These are phyloP conservation scores for Globodera rostochiensis DNA, from an alignment of 1,140 invertebrate species.

Conservation along the genomic window DNA sequence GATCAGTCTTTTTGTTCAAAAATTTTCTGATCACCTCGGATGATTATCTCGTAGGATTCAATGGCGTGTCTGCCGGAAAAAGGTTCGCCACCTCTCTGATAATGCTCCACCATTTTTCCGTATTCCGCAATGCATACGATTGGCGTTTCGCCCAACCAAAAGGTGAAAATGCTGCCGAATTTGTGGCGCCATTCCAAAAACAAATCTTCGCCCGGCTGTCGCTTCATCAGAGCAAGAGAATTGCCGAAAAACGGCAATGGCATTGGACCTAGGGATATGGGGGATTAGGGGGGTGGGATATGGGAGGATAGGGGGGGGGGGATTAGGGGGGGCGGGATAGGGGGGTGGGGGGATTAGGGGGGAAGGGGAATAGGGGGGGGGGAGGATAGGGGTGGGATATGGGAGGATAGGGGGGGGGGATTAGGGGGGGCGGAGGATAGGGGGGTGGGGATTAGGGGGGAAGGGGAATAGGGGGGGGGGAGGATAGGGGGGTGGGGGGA, in stretches of 20 bases:
- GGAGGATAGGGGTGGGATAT: too few species aligned
- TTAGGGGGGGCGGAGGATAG: too few species aligned
- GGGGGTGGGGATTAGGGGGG: too few species aligned
- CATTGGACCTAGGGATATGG: conserved; percentile 2
- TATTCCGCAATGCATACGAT: conserved; percentile 40
- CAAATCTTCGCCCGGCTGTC: conserved; percentile 37
- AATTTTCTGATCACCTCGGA: neutral
- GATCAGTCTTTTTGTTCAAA: conserved; percentile 2
- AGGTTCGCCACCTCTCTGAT: conserved; percentile 39
- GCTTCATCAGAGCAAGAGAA: conserved; percentile 27
- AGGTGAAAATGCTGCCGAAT: conserved; percentile 40
- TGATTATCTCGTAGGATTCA: conserved; percentile 6
- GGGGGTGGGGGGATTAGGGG: too few species aligned
- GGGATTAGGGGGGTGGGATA: too few species aligned
- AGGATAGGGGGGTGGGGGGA: too few species aligned
- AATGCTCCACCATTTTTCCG: conserved; percentile 32
- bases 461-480: too few species aligned
- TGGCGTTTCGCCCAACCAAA: conserved; percentile 39
- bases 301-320: too few species aligned
- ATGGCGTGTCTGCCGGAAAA: conserved; percentile 34
- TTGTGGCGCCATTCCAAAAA: conserved; percentile 36
- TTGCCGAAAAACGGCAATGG: conserved; percentile 40
- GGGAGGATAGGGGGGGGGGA: too few species aligned
- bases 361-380: too few species aligned
- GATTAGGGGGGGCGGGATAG: too few species aligned